Base-by-base conservation (phyloP, 2,888 invertebrate genomes). In the Pocota personata region DNA sequence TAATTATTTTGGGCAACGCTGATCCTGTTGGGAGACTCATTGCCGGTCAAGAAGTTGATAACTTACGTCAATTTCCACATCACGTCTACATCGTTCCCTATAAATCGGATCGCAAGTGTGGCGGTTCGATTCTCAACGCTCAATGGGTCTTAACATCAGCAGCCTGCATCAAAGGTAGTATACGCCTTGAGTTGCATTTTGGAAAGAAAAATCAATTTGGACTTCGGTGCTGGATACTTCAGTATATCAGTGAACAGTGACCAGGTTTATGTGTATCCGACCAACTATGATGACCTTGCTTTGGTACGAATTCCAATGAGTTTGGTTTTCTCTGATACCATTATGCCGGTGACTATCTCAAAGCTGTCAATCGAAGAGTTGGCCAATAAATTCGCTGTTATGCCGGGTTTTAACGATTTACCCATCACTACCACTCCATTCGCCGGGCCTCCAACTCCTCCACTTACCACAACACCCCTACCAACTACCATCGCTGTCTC, bases 81-180 rank as follows among this genome's bases (percentile, higher is more conserved):
- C 78, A 86, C 32, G 87, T 87, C 19, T 75, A 62, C 32, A 72
- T 82, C n/a, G 12, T 32, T 2, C 46, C 40, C 5, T n/a, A 1
- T 3, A 3, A 19, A 4, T 6, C 19, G 0, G 14, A 19, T 0
- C 24, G 14, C 5, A 62, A 37, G n/a, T 87, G 87, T 57, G 64
- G 78, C 16, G 87, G 87, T 16, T 78, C 82, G 10, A 86, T 87
- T 6, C 72, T 87, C 0, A 64, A 60, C 12, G 35, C 35, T 6
- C 78, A 62, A 8, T 87, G 87, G 87, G 48, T 87, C 3, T 1
- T 87, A 7, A 86, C 87, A 12, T 78, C 86, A 8, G 72, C 71
- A 1, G 12, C 19, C 0, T 87, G 87, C 40, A 35, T 82, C 8
- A 19, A 19, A 3, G 60, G 21, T 2, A 48, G 43, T n/a, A 0